Base-by-base conservation (phyloP, 92 coral and sea anemone genomes). In the Epizoanthus ramosus region DNA sequence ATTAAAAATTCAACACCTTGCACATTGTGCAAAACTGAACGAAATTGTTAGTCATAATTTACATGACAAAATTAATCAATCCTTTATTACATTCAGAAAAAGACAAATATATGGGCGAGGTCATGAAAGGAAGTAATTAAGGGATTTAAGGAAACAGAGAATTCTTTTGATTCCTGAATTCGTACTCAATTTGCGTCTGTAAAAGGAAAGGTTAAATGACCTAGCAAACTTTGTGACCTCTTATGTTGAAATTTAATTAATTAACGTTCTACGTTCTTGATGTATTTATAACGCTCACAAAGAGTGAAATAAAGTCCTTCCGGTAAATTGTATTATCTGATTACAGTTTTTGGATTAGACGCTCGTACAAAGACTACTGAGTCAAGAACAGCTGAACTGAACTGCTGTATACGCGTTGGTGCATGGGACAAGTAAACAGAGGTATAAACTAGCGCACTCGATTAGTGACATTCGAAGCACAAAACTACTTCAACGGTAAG, bases 111-210 rank as follows among this genome's bases (percentile, higher is more conserved):
- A 12, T 77, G 71, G 82, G 82, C 71, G 82, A 61, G 82, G 82
- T 43, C 28, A 57, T 69, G 25, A 77, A 43, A 77, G 82, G 82
- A 77, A 77, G 66, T 77, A 71, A 77, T 77, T 63, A 77, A 37
- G 28, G 24, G 82, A 60, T 61, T 77, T 77, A 9, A 77, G 82
- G 82, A 77, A 77, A 65, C 66, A 21, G 57, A 6, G 59, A 33
- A 77, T 77, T 77, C 82, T 77, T 77, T 61, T n/a, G 39, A 60
- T 77, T 77, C 82, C 82, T 77, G 71, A n/a, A 67, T 9, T 77
- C 57, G 8, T 77, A 53, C 37, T 61, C 66, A 60, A 77, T 61
- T 22, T 77, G 15, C 58, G 47, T 77, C 54, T 41, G 37, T 19
- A 19, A 19, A 77, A 77, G 8, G 71, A 63, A 60, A 77, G 69